A percentile compares a stretch with the other conserved stretches of the same genome.
phyloP scores from a whole-genome alignment of 2,888 invertebrate genomes.

The Phortica okadai region DNA sequence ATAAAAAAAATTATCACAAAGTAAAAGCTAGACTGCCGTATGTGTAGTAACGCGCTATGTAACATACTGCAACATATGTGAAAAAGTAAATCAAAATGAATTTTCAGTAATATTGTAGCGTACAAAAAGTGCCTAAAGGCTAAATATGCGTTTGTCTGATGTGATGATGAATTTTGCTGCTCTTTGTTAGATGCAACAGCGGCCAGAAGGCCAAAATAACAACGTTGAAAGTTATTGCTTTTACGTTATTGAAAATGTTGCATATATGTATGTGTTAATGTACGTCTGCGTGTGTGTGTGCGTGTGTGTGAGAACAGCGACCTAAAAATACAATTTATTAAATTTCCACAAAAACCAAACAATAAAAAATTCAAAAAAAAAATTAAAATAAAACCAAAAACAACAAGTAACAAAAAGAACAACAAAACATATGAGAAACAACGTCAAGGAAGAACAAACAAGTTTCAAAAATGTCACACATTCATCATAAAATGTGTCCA shows the following conservation, averaged over 20 bases:
- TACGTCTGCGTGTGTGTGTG: constrained; percentile 33
- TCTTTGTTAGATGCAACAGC: no score
- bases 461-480: constrained; percentile 63
- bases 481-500: constrained; percentile 55
- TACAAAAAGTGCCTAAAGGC: no score
- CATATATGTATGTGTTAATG: constrained; percentile 32
- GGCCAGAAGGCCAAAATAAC: constrained; percentile 6
- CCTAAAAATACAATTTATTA: constrained; percentile 59
- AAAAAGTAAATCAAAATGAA: no score
- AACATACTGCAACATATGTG: no score
- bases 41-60: no score
- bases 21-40: no score
- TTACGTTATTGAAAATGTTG: constrained; percentile 54
- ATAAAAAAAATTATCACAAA: no score
- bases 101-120: no score
- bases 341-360: constrained; percentile 41
- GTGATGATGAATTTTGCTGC: no score
- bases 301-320: constrained; percentile 32
- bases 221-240: constrained; percentile 53
- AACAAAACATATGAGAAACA: constrained; percentile 35
- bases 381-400: constrained; percentile 25
- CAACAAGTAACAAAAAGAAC: constrained; percentile 21
- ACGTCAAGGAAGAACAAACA: constrained; percentile 57
- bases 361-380: constrained; percentile 37
- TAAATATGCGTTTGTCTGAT: no score